Conservation (phyloP, 2,113 vertebrate genomes). For the Vombatus ursinus region DNA sequence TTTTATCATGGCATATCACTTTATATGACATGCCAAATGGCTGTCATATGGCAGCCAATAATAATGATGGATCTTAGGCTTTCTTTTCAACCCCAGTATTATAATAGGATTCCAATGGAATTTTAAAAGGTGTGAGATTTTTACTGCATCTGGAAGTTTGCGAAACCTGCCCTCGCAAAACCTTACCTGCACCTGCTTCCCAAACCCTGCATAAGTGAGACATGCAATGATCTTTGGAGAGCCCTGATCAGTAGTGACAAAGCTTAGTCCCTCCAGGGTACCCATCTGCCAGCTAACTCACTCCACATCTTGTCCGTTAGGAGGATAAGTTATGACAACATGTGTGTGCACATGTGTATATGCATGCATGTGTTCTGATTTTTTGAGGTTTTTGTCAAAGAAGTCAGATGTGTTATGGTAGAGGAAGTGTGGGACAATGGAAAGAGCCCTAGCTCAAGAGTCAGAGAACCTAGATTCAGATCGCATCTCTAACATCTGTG, state of each 20-base stretch:
- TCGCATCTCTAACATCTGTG: background rate
- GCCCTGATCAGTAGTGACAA: constrained; percentile 73
- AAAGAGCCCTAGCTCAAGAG: background rate
- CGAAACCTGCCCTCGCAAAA: background rate
- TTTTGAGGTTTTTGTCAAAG: background rate
- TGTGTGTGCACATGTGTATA: background rate
- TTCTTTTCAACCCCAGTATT: background rate
- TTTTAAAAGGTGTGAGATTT: background rate
- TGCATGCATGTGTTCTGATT: background rate
- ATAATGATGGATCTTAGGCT: background rate
- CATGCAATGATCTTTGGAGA: accelerated
- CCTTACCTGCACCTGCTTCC: background rate
- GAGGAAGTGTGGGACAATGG: background rate
- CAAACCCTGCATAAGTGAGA: background rate
- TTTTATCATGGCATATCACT: background rate
- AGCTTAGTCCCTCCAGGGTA: constrained; percentile 67
- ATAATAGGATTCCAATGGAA: background rate
- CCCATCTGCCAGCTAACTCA: constrained; percentile 76
- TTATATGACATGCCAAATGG: background rate
- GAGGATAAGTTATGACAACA: constrained; percentile 27
- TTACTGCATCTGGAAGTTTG: constrained; percentile 20
- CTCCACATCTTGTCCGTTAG: constrained; percentile 26
- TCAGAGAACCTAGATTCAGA: background rate
- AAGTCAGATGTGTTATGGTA: background rate
- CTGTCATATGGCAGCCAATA: background rate